Evolutionary conservation across 1,140 invertebrate genomes (phyloP), one percentile per base, ranked within the genome.

Genomic region (Acromyrmex echinatior): DNA sequence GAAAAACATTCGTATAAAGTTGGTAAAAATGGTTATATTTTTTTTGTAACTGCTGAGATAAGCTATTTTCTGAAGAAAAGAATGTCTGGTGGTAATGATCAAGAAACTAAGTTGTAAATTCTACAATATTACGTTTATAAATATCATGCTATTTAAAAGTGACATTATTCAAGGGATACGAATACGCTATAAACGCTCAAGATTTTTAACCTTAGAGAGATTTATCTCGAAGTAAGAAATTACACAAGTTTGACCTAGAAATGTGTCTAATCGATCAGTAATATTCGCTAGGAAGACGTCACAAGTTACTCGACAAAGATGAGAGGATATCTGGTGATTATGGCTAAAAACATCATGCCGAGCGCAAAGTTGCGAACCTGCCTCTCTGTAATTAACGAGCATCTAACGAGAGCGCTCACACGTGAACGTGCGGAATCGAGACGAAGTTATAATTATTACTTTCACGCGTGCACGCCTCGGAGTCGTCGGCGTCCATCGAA

Each of bases 381-480:
- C 18, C 56, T 74, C 25, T 74, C 80, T 62, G 56, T 84, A 84
- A 84, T 84, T 84, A 84, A 84, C 70, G 70, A 84, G 56, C 60
- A 58, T 74, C 70, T 84, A 84, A 84, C 70, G 80, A 84, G 80
- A 62, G 14, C 39, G 12, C 14, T 76, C 56, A 73, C 28, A 74
- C 56, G 56, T 74, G 80, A 82, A 3, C 25, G 28, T 73, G 7
- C 70, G 31, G 35, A 51, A 74, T 56, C 18, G 56, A 49, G 70
- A 84, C 39, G 56, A 86, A 70, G 73, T 62, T 86, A 63, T 86
- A 66, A 87, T 86, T 78, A 68, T 68, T 58, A 78, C 21, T 86
- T 86, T 79, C 49, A 21, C 56, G 39, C 62, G 35, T 39, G 56
- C 25, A 25, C 39, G 39, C 10, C 9, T 63, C 25, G 12, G 18